Conservation (phyloP, 2,888 invertebrate genomes). For the Eupithecia subfuscata region DNA sequence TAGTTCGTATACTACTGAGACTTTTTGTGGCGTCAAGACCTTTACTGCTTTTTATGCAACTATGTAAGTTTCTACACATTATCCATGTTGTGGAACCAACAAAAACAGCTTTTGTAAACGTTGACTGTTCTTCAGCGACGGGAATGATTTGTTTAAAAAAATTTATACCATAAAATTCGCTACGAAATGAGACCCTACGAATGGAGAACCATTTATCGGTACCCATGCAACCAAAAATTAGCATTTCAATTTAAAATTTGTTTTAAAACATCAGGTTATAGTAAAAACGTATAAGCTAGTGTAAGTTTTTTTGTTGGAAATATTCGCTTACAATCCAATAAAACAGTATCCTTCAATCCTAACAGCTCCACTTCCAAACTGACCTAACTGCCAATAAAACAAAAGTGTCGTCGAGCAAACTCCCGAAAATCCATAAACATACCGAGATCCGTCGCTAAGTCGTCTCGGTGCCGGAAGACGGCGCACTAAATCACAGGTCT, state of each 20-base stretch:
- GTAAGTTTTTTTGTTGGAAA: no score
- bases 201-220: background rate
- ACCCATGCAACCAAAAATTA: background rate
- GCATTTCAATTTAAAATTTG: no score
- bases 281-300: no score
- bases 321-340: background rate
- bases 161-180: no score
- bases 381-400: slow-evolving; percentile 34
- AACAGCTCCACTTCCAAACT: background rate
- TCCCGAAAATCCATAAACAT: slow-evolving; percentile 57
- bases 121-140: no score
- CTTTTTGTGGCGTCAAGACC: background rate
- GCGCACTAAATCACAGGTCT: slow-evolving; percentile 76
- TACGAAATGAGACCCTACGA: no score
- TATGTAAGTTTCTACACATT: background rate
- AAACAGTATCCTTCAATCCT: background rate
- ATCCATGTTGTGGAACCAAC: background rate
- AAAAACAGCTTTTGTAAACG: background rate
- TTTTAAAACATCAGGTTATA: no score
- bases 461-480: slow-evolving; percentile 60
- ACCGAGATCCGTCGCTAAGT: slow-evolving; percentile 65
- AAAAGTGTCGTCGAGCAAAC: slow-evolving; percentile 52
- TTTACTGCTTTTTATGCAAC: background rate
- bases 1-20: background rate
- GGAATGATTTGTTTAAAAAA: no score